Conservation (phyloP, 2,888 invertebrate species). For the Epirrhoe alternata region DNA sequence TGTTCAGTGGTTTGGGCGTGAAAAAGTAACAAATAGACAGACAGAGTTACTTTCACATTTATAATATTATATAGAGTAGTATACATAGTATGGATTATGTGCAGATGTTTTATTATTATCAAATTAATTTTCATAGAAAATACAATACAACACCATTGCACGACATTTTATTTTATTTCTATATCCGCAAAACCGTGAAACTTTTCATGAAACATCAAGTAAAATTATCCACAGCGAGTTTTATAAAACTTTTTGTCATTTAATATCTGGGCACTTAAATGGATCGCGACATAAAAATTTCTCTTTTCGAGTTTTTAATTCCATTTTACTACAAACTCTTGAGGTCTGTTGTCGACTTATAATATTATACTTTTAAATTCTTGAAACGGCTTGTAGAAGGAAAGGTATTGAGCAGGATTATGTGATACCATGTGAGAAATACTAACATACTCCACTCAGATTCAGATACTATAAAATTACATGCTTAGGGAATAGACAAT, state of each 20-base stretch:
- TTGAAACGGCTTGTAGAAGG: background rate
- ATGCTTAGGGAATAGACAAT: too few relatives aligned
- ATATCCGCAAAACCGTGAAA: conserved; percentile 37
- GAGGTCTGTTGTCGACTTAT: conserved; percentile 10
- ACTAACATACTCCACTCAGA: too few relatives aligned
- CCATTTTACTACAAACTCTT: conserved; percentile 17
- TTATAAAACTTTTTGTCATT: conserved; percentile 45
- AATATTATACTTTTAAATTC: conserved; percentile 4
- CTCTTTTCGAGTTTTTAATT: conserved; percentile 32
- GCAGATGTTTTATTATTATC: background rate
- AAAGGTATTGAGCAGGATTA: background rate
- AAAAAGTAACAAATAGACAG: too few relatives aligned
- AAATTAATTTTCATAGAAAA: background rate
- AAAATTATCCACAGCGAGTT: conserved; percentile 40
- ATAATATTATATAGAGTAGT: too few relatives aligned
- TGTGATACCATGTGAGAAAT: background rate
- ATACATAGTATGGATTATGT: too few relatives aligned
- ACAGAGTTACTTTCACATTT: too few relatives aligned
- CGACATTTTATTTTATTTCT: conserved; percentile 27
- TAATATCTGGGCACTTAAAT: conserved; percentile 44
- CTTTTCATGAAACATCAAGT: conserved; percentile 42
- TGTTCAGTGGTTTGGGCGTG: too few relatives aligned
- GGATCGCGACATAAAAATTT: conserved; percentile 38
- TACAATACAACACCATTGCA: conserved; percentile 7
- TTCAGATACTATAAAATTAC: too few relatives aligned